These are phyloP conservation scores for Muntiacus reevesi DNA, from an alignment of 2,113 vertebrate species.

Conservation along the genomic window DNA sequence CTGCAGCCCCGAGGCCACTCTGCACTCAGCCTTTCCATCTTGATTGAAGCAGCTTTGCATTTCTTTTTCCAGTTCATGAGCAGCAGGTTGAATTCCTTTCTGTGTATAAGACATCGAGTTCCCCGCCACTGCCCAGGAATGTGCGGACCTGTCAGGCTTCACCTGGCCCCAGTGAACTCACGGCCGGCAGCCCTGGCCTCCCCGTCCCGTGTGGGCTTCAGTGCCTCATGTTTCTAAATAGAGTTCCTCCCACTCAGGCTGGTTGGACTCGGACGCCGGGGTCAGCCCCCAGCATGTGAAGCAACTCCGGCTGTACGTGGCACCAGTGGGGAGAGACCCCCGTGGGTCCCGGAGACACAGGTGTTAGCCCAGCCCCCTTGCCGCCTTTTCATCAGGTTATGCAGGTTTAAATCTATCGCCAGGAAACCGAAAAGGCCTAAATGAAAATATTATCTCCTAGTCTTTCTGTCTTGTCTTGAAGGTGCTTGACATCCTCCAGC, in stretches of 20 bases:
- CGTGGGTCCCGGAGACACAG: fast-evolving
- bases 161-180: fast-evolving
- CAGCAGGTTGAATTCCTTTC: background rate
- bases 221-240: fast-evolving
- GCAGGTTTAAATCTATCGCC: slow-evolving; percentile 34
- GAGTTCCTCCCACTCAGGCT: fast-evolving
- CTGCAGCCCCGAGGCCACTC: background rate
- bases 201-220: fast-evolving
- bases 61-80: background rate
- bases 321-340: background rate
- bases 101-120: background rate
- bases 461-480: slow-evolving; percentile 80
- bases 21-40: background rate
- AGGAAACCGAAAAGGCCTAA: slow-evolving; percentile 61
- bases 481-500: slow-evolving; percentile 98
- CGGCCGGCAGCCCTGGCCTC: too few species aligned
- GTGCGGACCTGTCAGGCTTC: background rate
- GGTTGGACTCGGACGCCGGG: background rate
- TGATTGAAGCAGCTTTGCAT: background rate
- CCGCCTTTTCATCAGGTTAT: background rate
- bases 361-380: background rate
- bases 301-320: fast-evolving
- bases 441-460: slow-evolving; percentile 75
- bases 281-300: background rate
- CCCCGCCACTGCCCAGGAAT: fast-evolving